Percentiles rank a stretch among this genome's conserved stretches.
Evolutionary conservation across 2,888 invertebrate genomes (phyloP).

Genomic region (Yponomeuta cagnagella): DNA sequence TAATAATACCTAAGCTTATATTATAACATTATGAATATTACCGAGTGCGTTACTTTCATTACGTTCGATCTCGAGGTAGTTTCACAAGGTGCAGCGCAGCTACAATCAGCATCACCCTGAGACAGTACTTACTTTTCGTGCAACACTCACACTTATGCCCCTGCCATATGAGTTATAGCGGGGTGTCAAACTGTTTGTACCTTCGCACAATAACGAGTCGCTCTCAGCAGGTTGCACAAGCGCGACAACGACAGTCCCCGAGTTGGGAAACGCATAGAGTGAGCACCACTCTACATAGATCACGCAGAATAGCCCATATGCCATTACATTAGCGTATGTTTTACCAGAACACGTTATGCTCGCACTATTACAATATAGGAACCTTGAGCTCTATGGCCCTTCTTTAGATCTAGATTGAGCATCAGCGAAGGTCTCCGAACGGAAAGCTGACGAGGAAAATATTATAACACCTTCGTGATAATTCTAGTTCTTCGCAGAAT

Average conservation of each 20-base stretch:
- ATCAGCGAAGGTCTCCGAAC: not conserved
- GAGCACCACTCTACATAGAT: not conserved
- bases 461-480: not conserved
- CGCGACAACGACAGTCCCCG: not conserved
- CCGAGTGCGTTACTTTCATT: constrained; percentile 15
- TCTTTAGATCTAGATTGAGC: constrained; percentile 1
- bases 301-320: not conserved
- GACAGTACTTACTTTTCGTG: not conserved
- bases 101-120: not conserved
- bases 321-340: not conserved
- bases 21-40: too few species aligned
- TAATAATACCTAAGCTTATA: too few species aligned
- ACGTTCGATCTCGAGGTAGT: constrained; percentile 21
- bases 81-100: constrained; percentile 29
- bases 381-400: not conserved
- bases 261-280: not conserved
- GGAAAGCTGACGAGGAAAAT: not conserved
- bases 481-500: not conserved
- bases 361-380: not conserved
- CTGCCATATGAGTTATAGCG: too few species aligned
- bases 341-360: not conserved
- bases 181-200: too few species aligned
- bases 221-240: constrained; percentile 1
- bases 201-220: not conserved
- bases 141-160: too few species aligned